phyloP scores from a whole-genome alignment of 53 echinoderm and acorn worm genomes.

The Holothuria leucospilota region DNA sequence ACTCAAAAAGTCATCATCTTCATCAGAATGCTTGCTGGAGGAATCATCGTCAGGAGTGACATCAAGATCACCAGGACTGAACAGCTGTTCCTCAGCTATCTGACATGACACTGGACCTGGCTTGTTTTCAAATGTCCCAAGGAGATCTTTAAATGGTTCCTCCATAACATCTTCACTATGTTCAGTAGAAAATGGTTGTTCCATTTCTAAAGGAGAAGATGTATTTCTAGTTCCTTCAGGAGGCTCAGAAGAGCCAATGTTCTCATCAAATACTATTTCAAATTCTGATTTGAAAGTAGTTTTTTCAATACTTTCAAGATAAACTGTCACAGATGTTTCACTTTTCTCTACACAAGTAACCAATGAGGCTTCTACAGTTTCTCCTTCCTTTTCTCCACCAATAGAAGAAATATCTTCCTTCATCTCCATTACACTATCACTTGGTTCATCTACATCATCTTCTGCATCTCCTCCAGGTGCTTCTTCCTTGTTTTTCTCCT shows the following conservation, averaged over 20 bases:
- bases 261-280: too few relatives aligned
- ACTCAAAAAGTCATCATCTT: conserved; percentile 16
- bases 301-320: background rate
- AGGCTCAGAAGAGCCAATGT: too few relatives aligned
- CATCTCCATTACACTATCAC: background rate
- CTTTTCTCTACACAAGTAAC: background rate
- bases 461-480: background rate
- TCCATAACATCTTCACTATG: background rate
- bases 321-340: conserved; percentile 6
- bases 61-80: background rate
- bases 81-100: background rate
- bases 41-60: background rate
- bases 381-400: too few relatives aligned
- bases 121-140: background rate
- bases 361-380: too few relatives aligned
- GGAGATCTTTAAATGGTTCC: background rate
- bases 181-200: background rate
- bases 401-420: too few relatives aligned
- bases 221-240: too few relatives aligned
- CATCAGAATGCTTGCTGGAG: background rate
- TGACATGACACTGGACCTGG: background rate
- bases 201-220: too few relatives aligned
- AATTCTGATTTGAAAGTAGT: background rate
- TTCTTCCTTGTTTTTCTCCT: too few relatives aligned
- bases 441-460: background rate